Conservation (phyloP, 1,140 invertebrate species). For the Brachionus sp. region DNA sequence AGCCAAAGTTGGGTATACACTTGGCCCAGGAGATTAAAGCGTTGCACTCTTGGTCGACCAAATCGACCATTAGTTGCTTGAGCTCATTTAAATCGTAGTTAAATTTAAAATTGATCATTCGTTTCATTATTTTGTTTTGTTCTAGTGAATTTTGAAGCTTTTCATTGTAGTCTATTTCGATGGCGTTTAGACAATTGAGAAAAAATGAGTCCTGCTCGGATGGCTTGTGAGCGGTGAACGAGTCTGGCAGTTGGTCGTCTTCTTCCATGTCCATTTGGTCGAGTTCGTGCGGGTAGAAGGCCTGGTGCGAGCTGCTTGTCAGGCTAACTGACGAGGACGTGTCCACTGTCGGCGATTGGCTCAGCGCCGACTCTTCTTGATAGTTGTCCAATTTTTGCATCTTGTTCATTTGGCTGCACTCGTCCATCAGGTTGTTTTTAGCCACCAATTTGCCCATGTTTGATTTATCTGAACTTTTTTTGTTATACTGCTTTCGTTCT, state of each 20-base stretch:
- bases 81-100: background rate
- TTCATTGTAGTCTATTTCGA: slow-evolving; percentile 19
- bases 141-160: background rate
- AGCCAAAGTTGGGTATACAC: slow-evolving; percentile 33
- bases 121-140: slow-evolving; percentile 6
- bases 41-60: slow-evolving; percentile 21
- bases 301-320: background rate
- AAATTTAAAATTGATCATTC: background rate
- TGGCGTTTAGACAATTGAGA: background rate
- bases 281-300: background rate
- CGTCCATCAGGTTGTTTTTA: background rate
- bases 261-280: background rate
- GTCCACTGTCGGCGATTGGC: background rate
- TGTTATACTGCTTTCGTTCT: slow-evolving; percentile 23
- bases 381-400: background rate
- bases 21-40: slow-evolving; percentile 16
- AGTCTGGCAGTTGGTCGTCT: background rate
- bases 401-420: background rate
- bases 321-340: background rate
- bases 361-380: background rate
- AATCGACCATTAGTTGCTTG: background rate
- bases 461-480: background rate
- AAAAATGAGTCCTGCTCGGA: background rate
- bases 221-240: background rate
- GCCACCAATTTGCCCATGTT: background rate